Base-by-base conservation (phyloP, 1,140 invertebrate species). In the Leptopilina boulardi region DNA sequence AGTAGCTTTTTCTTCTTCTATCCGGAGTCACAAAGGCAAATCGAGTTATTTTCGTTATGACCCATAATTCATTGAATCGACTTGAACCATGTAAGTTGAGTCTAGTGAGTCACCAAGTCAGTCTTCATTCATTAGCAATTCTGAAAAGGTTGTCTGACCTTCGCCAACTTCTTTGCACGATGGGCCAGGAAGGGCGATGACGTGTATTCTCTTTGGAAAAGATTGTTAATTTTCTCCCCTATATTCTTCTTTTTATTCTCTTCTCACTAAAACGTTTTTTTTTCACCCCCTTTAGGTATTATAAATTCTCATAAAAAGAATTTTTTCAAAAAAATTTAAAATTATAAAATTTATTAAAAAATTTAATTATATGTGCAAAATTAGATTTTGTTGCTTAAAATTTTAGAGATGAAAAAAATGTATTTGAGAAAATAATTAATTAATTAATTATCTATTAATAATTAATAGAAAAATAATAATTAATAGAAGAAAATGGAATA, bases 131-230 rank as follows among this genome's bases (percentile, higher is more conserved):
- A 66, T 66, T 66, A 66, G 59, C 59, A 66, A 66, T 66, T 66
- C 59, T 66, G 59, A 66, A 66, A 66, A 66, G 59, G 13, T 66
- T 66, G 59, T 66, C 59, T 66, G 59, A 66, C 59, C 59, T 66
- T 66, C 47, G 59, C 59, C 59, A 66, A 66, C 26, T 66, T 26
- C 23, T 66, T 23, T 66, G 11, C 59, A 30, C 23, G 26, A 66
- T 66, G 26, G 15, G 59, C 59, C 59, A 30, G 15, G 59, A 66
- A 66, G 59, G 59, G 59, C 59, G 23, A 66, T 66, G 23, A 66
- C 59, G 59, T 66, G 59, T 30, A 8, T n/a, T 66, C 23, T 13
- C 26, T 30, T 66, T 0, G 23, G 59, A 66, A 34, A 66, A 10
- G 59, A n/a, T 66, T 13, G 59, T 23, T 1, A 66, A 66, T 30